A percentile compares a stretch with the other conserved stretches of the same genome.
Conservation (phyloP, 2,797 vertebrate genomes). For the Etheostoma perlongum region DNA sequence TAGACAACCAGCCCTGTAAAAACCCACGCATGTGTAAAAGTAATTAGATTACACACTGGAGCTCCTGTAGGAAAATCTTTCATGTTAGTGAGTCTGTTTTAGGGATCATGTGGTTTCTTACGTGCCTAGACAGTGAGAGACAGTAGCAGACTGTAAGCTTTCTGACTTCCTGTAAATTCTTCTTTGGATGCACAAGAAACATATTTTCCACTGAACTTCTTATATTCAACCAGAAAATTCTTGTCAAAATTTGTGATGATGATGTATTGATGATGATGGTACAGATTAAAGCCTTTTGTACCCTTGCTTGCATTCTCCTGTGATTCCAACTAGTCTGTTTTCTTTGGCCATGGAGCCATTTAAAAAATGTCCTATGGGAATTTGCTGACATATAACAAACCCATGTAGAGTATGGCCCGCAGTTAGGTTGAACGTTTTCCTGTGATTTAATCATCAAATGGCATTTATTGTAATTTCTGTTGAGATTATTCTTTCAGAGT, state of each 20-base stretch:
- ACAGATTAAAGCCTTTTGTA: background rate
- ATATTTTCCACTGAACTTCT: background rate
- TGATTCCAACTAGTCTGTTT: no score
- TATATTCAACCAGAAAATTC: rapidly evolving
- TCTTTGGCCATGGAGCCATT: no score
- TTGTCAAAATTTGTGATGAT: background rate
- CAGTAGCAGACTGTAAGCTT: background rate
- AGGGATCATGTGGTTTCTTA: background rate
- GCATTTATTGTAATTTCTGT: no score
- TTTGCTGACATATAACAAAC: no score
- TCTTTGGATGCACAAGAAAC: background rate
- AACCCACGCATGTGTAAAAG: background rate
- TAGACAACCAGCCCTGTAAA: background rate
- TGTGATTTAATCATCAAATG: no score
- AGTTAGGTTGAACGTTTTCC: no score
- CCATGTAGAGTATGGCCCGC: no score
- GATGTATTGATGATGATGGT: no score
- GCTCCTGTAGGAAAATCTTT: constrained; percentile 12
- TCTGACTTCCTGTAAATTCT: constrained; percentile 20
- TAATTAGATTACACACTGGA: background rate
- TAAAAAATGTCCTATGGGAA: no score
- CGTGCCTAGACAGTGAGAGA: constrained; percentile 34
- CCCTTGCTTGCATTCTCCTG: background rate
- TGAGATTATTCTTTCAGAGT: no score
- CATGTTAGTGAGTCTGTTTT: no score